A percentile compares a stretch with the other conserved stretches of the same genome.
Conservation (phyloP, 2,888 invertebrate species). For the Xanthorhoe spadicearia region DNA sequence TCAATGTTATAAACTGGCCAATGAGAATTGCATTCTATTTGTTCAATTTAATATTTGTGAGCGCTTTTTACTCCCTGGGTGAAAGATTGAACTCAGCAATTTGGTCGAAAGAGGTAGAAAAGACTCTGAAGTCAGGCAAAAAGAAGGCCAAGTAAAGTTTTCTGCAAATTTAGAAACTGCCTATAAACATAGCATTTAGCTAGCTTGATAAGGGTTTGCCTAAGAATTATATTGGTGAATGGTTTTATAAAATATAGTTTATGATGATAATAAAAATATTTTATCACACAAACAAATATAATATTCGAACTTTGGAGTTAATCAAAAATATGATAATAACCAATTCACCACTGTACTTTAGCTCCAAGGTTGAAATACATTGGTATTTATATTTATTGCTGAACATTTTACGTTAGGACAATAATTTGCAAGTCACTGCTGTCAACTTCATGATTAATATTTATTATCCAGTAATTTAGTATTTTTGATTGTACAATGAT, state of each 20-base stretch:
- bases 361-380: not conserved
- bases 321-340: no score
- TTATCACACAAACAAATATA: not conserved
- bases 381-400: not conserved
- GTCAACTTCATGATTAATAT: not conserved
- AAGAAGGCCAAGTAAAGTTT: conserved; percentile 77
- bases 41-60: conserved; percentile 85
- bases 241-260: conserved; percentile 27
- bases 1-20: conserved; percentile 90
- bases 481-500: conserved; percentile 3
- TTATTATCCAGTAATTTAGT: conserved; percentile 2
- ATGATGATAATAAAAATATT: conserved; percentile 6
- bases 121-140: conserved; percentile 77
- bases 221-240: conserved; percentile 29
- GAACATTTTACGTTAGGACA: not conserved
- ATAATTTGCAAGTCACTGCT: not conserved
- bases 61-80: conserved; percentile 88
- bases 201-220: conserved; percentile 36
- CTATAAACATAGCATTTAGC: conserved; percentile 25
- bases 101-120: conserved; percentile 89
- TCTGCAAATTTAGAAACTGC: conserved; percentile 20
- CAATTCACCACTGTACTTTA: not conserved
- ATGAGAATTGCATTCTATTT: conserved; percentile 90
- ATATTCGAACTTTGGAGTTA: not conserved
- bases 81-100: conserved; percentile 88